Conservation (phyloP, 2,888 invertebrate species). For the Aphidius colemani region DNA sequence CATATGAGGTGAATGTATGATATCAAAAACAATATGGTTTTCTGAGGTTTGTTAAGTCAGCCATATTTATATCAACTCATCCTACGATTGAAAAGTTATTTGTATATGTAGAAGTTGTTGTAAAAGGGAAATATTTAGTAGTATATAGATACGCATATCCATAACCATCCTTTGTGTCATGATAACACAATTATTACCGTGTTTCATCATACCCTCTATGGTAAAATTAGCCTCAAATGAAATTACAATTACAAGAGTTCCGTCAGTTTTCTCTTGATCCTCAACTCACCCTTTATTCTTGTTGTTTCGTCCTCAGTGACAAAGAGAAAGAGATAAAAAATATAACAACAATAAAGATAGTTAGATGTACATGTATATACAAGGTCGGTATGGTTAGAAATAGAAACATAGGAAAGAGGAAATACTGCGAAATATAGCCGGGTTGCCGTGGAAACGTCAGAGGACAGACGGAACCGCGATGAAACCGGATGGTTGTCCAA, state of each 20-base stretch:
- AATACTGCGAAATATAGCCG: constrained; percentile 47
- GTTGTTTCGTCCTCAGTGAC: constrained; percentile 19
- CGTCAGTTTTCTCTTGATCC: constrained; percentile 21
- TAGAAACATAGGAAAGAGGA: constrained; percentile 37
- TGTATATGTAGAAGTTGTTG: constrained; percentile 46
- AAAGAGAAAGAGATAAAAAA: neutral
- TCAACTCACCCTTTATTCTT: constrained; percentile 25
- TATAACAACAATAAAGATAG: neutral
- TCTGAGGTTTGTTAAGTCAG: constrained; percentile 50
- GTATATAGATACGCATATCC: constrained; percentile 47
- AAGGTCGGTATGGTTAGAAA: constrained; percentile 34
- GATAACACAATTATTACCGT: constrained; percentile 59
- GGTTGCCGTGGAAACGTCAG: constrained; percentile 61
- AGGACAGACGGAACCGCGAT: constrained; percentile 60
- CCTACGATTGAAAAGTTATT: constrained; percentile 42
- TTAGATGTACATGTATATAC: constrained; percentile 19
- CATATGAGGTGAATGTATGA: constrained; percentile 14
- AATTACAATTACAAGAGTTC: constrained; percentile 57
- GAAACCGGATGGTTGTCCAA: constrained; percentile 58
- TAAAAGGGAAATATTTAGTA: constrained; percentile 29
- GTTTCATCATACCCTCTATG: constrained; percentile 59
- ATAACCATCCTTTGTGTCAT: constrained; percentile 59
- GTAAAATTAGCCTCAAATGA: constrained; percentile 60
- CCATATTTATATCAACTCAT: constrained; percentile 55
- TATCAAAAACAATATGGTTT: constrained; percentile 45